These are phyloP conservation scores for Epinephelus cyanopodus DNA, from an alignment of 2,113 vertebrate genomes.

Conservation along the genomic window DNA sequence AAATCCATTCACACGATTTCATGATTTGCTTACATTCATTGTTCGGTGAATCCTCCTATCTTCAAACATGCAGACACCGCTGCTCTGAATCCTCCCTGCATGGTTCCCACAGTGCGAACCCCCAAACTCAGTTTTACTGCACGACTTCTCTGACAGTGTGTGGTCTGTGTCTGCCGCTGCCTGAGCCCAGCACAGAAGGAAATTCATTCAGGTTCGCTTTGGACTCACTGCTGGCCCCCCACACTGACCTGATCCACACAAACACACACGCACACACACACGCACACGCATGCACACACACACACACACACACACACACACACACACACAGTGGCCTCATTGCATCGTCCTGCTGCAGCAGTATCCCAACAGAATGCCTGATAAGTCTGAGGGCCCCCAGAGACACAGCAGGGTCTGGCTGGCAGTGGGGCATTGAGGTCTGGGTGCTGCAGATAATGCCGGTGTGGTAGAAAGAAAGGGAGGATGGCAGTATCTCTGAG, in stretches of 20 bases:
- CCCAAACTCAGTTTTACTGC: slow-evolving; percentile 14
- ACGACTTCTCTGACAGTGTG: slow-evolving; percentile 37
- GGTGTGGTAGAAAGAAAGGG: slow-evolving; percentile 16
- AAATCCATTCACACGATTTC: not conserved
- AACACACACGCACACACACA: not conserved
- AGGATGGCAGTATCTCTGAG: slow-evolving; percentile 10
- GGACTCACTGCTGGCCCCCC: slow-evolving; percentile 17
- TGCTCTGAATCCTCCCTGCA: slow-evolving; percentile 23
- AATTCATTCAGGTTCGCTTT: slow-evolving; percentile 51
- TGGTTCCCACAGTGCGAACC: not conserved
- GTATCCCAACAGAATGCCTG: slow-evolving; percentile 70
- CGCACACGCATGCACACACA: slow-evolving; percentile 18
- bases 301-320: not conserved
- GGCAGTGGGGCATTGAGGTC: slow-evolving; percentile 42
- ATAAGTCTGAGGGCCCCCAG: slow-evolving; percentile 57
- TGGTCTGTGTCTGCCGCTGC: slow-evolving; percentile 41
- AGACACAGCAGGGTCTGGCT: slow-evolving; percentile 56
- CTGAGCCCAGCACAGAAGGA: slow-evolving; percentile 31
- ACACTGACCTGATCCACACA: slow-evolving; percentile 35
- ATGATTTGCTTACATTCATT: slow-evolving; percentile 8
- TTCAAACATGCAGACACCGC: slow-evolving; percentile 48
- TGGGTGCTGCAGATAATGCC: slow-evolving; percentile 68
- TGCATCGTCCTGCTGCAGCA: slow-evolving; percentile 57
- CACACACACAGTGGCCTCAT: slow-evolving; percentile 36
- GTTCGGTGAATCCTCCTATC: slow-evolving; percentile 39